phyloP scores from a whole-genome alignment of 2,888 invertebrate genomes.

The Hypena proboscidalis region DNA sequence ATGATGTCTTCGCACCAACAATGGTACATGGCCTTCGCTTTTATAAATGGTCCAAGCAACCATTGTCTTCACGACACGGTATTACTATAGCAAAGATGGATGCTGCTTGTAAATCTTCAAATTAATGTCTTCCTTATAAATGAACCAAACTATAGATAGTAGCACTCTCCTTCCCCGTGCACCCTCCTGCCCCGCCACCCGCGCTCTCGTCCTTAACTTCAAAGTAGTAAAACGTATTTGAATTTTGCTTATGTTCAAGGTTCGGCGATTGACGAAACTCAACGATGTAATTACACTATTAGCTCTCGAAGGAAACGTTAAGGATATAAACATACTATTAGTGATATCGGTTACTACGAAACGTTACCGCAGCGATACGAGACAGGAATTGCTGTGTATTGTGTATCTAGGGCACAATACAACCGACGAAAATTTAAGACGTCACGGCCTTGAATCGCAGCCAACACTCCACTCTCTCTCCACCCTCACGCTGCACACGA shows the following conservation, averaged over 20 bases:
- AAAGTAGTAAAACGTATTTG: constrained; percentile 24
- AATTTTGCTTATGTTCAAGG: no score
- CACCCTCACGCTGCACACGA: constrained; percentile 2
- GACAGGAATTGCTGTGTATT: not conserved
- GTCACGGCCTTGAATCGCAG: constrained; percentile 40
- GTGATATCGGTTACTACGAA: not conserved
- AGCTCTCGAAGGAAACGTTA: constrained; percentile 1
- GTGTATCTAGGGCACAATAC: constrained; percentile 31
- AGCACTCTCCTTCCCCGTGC: no score
- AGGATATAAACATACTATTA: constrained; percentile 14
- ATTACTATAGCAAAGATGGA: constrained; percentile 41
- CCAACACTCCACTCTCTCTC: constrained; percentile 25
- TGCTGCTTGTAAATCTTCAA: constrained; percentile 24
- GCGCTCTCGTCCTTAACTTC: not conserved
- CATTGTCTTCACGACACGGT: constrained; percentile 43
- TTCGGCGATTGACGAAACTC: not conserved
- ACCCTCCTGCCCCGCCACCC: not conserved
- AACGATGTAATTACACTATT: constrained; percentile 9
- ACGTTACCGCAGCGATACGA: no score
- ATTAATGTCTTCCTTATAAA: constrained; percentile 30
- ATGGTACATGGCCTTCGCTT: no score
- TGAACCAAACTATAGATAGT: constrained; percentile 20
- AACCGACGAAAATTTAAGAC: constrained; percentile 29
- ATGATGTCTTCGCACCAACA: no score
- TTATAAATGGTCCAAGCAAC: constrained; percentile 22